Base-by-base conservation (phyloP, 2,888 invertebrate species). In the Phyllotreta striolata region DNA sequence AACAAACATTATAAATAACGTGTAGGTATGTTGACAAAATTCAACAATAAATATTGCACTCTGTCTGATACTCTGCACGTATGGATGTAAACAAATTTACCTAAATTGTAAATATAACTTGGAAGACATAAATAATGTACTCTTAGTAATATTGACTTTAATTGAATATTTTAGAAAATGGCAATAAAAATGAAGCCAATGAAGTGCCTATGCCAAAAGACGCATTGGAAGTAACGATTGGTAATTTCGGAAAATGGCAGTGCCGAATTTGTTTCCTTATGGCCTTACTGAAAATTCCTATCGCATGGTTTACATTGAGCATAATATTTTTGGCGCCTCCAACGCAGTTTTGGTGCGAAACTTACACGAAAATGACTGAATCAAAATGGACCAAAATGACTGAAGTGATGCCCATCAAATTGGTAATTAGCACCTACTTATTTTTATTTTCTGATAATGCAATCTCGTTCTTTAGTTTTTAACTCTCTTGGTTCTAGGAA, bases 241-340 rank as follows among this genome's bases (percentile, higher is more conserved):
- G 88, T 8, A 83, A 85, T 72, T 87, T 87, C 68, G 88, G 88
- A 52, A 81, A 72, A 77, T 88, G 87, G 87, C 88, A 88, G 72
- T 77, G 84, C 10, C 74, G 78, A 63, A 84, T 86, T 67, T 84
- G 85, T 62, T 41, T 85, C 38, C 74, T 85, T 35, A 85, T 88
- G 85, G 82, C 86, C 1, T 72, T 88, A 40, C 72, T 88, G 39
- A 88, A 87, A 73, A 77, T 88, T 46, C 86, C 88, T 0, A 83
- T 84, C 13, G 86, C 86, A 39, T 88, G 88, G 87, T 86, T 86
- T 74, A 87, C 88, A 75, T 77, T 88, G 57, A 86, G 86, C 64
- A 87, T 88, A 62, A 83, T 88, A 64, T 87, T 87, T 73, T 80
- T 88, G 75, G 87, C 87, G 9, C 87, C 88, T 12, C 84, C 84